phyloP scores from a whole-genome alignment of 2,113 vertebrate genomes.

The Stomatorhinus ivindoensis region DNA sequence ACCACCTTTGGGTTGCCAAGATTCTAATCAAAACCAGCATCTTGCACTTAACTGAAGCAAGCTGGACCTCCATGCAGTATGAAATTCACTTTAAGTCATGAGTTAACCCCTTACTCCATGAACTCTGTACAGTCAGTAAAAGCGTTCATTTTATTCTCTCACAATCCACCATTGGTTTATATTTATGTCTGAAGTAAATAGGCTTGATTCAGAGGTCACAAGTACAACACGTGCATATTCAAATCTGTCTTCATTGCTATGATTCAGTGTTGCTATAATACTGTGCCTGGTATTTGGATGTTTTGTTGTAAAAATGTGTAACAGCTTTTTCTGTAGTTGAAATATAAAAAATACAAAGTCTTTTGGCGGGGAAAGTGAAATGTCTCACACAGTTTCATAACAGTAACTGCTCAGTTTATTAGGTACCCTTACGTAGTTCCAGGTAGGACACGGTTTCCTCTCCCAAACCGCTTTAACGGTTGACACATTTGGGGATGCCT shows the following conservation, averaged over 20 bases:
- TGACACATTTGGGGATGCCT: background rate
- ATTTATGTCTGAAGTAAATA: background rate
- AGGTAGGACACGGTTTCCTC: background rate
- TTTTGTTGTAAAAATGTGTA: background rate
- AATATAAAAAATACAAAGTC: background rate
- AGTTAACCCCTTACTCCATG: conserved; percentile 29
- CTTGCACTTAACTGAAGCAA: conserved; percentile 42
- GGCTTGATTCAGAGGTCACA: background rate
- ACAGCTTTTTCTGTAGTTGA: background rate
- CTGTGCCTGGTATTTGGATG: background rate
- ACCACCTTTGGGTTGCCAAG: conserved; percentile 43
- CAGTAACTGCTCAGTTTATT: background rate
- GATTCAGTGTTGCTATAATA: background rate
- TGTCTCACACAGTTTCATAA: background rate
- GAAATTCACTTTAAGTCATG: conserved; percentile 37
- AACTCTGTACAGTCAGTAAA: conserved; percentile 20
- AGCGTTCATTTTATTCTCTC: background rate
- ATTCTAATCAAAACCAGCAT: conserved; percentile 43
- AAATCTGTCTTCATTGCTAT: background rate
- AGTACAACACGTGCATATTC: background rate
- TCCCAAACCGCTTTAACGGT: background rate
- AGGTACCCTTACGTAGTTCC: background rate
- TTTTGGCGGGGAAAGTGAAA: background rate
- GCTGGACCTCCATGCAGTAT: conserved; percentile 44
- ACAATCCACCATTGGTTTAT: background rate